Evolutionary conservation across 2,888 invertebrate genomes (phyloP).

Genomic region (Scaptodrosophila latifasciaeformis): DNA sequence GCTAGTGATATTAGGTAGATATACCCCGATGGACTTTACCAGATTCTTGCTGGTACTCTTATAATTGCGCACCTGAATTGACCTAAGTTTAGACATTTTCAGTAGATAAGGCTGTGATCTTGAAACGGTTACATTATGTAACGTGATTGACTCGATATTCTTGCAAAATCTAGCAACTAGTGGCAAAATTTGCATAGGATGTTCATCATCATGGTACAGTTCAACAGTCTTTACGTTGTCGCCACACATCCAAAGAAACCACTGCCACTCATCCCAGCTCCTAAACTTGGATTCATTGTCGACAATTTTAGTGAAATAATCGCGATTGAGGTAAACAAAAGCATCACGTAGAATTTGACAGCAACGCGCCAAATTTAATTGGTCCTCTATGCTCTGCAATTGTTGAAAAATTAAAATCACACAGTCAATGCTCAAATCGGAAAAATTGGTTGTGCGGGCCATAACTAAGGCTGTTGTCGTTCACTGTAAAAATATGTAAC

Average conservation of each 20-base stretch:
- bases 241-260: conserved; percentile 50
- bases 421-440: conserved; percentile 43
- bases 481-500: neutral
- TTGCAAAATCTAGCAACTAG: conserved; percentile 39
- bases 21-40: conserved; percentile 31
- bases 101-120: conserved; percentile 36
- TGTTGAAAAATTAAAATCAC: conserved; percentile 44
- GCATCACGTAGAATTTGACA: conserved; percentile 50
- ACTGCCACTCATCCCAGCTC: conserved; percentile 48
- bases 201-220: conserved; percentile 48
- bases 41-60: conserved; percentile 50
- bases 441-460: conserved; percentile 53
- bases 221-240: conserved; percentile 33
- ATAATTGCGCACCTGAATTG: conserved; percentile 47
- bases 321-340: conserved; percentile 39
- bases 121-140: conserved; percentile 43
- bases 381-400: conserved; percentile 44
- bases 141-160: conserved; percentile 39
- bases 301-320: conserved; percentile 37
- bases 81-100: conserved; percentile 26
- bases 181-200: conserved; percentile 44
- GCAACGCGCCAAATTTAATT: conserved; percentile 47
- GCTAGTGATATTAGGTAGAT: conserved; percentile 35
- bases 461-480: no score
- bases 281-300: conserved; percentile 42